phyloP scores from a whole-genome alignment of 92 coral and sea anemone genomes.

The Zoanthus gigantus region DNA sequence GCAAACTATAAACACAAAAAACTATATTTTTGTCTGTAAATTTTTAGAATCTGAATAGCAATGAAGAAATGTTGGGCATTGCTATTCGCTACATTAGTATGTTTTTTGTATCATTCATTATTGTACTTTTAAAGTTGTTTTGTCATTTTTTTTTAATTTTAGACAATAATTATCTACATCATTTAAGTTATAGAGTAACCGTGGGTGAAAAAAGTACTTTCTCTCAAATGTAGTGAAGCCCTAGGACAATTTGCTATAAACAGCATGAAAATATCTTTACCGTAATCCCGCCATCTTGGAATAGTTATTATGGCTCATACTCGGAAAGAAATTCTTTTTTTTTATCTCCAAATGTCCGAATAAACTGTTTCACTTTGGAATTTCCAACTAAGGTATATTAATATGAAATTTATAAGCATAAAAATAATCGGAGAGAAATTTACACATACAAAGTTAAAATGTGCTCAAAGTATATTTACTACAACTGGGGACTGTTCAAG shows the following conservation, averaged over 20 bases:
- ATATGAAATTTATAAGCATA: neutral
- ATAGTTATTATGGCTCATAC: neutral
- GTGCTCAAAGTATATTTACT: neutral
- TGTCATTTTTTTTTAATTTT: neutral
- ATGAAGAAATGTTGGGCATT: too few relatives aligned
- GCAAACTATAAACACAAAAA: too few relatives aligned
- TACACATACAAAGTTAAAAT: neutral
- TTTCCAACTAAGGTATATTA: neutral
- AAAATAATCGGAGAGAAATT: neutral
- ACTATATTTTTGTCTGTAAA: neutral
- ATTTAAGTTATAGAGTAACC: neutral
- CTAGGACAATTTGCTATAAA: neutral
- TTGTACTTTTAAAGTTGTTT: neutral
- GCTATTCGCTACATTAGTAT: neutral
- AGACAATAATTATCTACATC: neutral
- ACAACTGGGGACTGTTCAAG: neutral
- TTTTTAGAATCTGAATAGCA: neutral
- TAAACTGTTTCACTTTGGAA: neutral
- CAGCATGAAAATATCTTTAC: neutral
- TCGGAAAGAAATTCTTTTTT: neutral
- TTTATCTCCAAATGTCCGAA: neutral
- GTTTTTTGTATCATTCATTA: neutral
- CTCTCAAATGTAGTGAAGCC: neutral
- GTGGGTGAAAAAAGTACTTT: neutral
- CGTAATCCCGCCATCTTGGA: neutral